A percentile compares a stretch with the other conserved stretches of the same genome.
These are phyloP conservation scores for Sipunculus nudus DNA, from an alignment of 2,888 invertebrate species.

Conservation along the genomic window DNA sequence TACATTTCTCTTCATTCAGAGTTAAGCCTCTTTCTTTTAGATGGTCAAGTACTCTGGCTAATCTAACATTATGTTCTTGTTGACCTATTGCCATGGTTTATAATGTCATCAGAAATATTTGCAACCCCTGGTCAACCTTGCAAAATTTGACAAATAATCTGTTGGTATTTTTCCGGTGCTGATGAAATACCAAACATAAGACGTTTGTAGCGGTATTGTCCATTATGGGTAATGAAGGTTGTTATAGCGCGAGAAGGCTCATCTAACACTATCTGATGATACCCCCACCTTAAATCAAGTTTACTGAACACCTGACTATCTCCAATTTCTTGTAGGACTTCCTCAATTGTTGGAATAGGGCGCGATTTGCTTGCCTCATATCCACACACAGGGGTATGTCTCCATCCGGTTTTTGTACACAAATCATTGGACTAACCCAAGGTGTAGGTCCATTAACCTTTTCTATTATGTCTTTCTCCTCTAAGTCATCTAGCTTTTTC, in stretches of 20 bases:
- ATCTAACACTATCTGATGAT: slow-evolving; percentile 19
- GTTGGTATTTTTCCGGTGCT: slow-evolving; percentile 25
- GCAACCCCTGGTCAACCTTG: slow-evolving; percentile 2
- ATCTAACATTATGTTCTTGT: slow-evolving; percentile 3
- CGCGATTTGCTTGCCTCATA: slow-evolving; percentile 34
- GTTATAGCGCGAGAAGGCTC: slow-evolving; percentile 15
- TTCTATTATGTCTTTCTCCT: slow-evolving; percentile 22
- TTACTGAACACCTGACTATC: slow-evolving; percentile 8
- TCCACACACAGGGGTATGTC: slow-evolving; percentile 34
- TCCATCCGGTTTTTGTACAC: slow-evolving; percentile 27
- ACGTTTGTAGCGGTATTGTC: slow-evolving; percentile 17
- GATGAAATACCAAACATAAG: slow-evolving; percentile 15
- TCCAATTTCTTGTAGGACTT: slow-evolving; percentile 8
- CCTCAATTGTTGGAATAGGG: slow-evolving; percentile 30
- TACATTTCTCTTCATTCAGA: slow-evolving; percentile 5
- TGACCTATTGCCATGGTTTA: neutral
- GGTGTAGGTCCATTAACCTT: slow-evolving; percentile 23
- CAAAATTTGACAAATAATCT: slow-evolving; percentile 12
- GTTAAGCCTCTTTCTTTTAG: slow-evolving; percentile 8
- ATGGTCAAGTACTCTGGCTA: slow-evolving; percentile 19
- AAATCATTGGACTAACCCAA: slow-evolving; percentile 34
- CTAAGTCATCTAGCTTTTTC: neutral
- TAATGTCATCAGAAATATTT: slow-evolving; percentile 17
- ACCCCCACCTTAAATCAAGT: slow-evolving; percentile 17
- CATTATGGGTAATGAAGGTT: slow-evolving; percentile 13